These are phyloP conservation scores for Chirona hameri DNA, from an alignment of 2,888 invertebrate genomes.

Conservation along the genomic window DNA sequence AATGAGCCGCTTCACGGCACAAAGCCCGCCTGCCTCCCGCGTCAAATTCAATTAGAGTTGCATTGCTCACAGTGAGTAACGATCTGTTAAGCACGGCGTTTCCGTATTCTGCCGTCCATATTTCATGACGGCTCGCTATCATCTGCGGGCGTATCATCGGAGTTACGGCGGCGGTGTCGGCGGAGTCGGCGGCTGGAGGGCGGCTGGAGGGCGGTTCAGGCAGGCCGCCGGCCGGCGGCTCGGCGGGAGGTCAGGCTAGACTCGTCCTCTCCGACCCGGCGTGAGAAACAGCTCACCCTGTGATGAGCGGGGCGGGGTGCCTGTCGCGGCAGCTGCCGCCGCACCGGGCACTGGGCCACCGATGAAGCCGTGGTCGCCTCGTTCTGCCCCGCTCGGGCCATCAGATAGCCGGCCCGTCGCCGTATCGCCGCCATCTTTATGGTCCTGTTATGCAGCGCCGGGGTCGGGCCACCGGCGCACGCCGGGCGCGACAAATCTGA, in stretches of 20 bases:
- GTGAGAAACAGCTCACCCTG: too few species aligned
- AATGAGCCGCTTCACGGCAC: background rate
- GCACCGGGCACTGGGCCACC: background rate
- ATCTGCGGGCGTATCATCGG: background rate
- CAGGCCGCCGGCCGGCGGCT: too few species aligned
- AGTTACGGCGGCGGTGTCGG: background rate
- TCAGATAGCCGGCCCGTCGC: background rate
- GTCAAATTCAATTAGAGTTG: background rate
- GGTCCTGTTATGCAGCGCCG: background rate
- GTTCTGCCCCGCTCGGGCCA: background rate
- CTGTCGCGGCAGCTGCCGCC: too few species aligned
- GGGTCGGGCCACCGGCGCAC: background rate
- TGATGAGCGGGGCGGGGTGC: too few species aligned
- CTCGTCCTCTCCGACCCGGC: too few species aligned
- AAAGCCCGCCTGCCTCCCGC: background rate
- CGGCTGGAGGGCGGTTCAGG: too few species aligned
- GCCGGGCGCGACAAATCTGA: background rate
- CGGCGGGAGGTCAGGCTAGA: too few species aligned
- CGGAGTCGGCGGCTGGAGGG: too few species aligned
- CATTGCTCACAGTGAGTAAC: background rate
- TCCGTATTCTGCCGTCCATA: background rate
- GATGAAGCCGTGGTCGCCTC: background rate
- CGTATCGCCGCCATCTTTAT: background rate
- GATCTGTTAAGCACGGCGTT: background rate
- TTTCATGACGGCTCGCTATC: background rate